These are phyloP conservation scores for Myotis planiceps DNA, from an alignment of 2,797 vertebrate genomes.

Conservation along the genomic window DNA sequence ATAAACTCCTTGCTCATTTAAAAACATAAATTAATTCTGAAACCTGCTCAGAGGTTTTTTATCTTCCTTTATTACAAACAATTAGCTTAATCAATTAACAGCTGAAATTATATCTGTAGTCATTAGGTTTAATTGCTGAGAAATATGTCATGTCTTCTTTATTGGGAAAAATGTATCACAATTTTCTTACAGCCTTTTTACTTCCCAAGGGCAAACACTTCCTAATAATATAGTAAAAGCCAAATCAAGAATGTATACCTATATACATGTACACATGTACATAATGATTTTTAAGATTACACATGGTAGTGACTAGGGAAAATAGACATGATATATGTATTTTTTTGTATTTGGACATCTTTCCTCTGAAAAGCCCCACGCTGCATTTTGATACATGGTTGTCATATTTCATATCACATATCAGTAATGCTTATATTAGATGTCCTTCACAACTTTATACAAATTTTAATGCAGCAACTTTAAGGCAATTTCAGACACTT, in stretches of 20 bases:
- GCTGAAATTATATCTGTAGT: constrained; percentile 69
- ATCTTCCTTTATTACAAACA: constrained; percentile 71
- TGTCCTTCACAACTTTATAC: neutral
- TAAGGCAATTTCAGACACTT: constrained; percentile 21
- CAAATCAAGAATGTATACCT: constrained; percentile 67
- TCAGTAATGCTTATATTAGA: constrained; percentile 46
- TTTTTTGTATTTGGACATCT: constrained; percentile 7
- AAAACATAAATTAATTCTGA: constrained; percentile 79
- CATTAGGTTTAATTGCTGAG: constrained; percentile 76
- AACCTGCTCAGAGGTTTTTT: constrained; percentile 76
- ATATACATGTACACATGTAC: neutral
- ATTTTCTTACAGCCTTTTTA: constrained; percentile 75
- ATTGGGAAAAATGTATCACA: constrained; percentile 63
- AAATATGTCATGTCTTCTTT: constrained; percentile 79
- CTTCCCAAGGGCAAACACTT: constrained; percentile 81
- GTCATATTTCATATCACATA: neutral
- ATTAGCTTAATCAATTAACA: constrained; percentile 77
- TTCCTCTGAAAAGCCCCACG: constrained; percentile 25
- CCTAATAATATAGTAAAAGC: constrained; percentile 69
- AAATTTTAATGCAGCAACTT: neutral
- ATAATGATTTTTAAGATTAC: constrained; percentile 52
- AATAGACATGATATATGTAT: constrained; percentile 46
- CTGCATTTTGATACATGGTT: constrained; percentile 47
- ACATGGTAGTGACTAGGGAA: constrained; percentile 62
- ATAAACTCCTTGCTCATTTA: constrained; percentile 76